Conservation (phyloP, 2,113 vertebrate species). For the Sinosuthora webbiana region DNA sequence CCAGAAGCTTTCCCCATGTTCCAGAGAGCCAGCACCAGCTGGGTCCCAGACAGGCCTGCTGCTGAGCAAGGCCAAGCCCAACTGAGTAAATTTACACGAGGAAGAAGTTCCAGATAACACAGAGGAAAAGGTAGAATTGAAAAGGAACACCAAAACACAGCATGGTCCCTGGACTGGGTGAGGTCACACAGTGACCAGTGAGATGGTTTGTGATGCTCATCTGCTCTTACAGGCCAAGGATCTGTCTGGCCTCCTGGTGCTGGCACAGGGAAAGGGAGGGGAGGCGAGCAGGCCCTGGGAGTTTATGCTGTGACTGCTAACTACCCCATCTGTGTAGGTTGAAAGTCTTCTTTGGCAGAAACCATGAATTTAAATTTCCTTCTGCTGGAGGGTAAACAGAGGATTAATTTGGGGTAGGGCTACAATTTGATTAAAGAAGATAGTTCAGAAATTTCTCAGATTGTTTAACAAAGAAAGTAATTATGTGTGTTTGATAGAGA, state of each 20-base stretch:
- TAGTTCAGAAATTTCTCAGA: neutral
- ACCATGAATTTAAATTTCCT: neutral
- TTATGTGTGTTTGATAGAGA: neutral
- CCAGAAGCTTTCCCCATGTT: neutral
- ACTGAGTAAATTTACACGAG: neutral
- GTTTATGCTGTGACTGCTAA: neutral
- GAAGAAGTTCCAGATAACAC: neutral
- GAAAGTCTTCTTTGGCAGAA: neutral
- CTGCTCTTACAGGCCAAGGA: neutral
- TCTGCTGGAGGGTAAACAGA: neutral
- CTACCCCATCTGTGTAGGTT: neutral
- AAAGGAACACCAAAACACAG: neutral
- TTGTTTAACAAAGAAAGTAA: neutral
- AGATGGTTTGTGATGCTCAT: neutral
- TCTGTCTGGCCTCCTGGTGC: neutral
- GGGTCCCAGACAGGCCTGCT: fast-evolving
- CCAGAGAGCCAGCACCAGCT: fast-evolving
- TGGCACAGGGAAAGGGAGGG: neutral
- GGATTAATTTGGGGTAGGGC: neutral
- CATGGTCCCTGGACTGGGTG: neutral
- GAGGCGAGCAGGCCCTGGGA: neutral
- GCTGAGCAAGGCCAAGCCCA: neutral
- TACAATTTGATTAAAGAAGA: neutral
- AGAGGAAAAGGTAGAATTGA: neutral
- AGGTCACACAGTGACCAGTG: neutral